A percentile compares a stretch with the other conserved stretches of the same genome.
These are phyloP conservation scores for Palythoa grandiflora DNA, from an alignment of 92 coral and sea anemone genomes.

Conservation along the genomic window DNA sequence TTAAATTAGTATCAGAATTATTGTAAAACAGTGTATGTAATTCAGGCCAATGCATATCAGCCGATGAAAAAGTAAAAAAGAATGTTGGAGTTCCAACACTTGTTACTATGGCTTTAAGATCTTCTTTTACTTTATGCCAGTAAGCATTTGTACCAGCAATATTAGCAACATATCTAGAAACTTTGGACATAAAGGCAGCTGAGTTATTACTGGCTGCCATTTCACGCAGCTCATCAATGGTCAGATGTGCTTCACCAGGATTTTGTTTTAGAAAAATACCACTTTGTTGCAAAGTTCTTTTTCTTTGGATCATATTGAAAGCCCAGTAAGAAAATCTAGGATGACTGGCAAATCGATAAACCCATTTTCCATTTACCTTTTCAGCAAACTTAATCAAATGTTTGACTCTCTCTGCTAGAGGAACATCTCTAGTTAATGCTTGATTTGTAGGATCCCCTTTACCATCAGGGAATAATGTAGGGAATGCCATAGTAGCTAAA, in stretches of 20 bases:
- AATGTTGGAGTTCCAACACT: too few species aligned
- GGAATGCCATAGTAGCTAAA: neutral
- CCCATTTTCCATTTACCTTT: slow-evolving; percentile 8
- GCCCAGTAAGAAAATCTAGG: slow-evolving; percentile 10
- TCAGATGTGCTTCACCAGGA: neutral
- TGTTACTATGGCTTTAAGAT: too few species aligned
- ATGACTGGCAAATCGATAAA: slow-evolving; percentile 11
- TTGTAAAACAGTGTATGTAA: too few species aligned
- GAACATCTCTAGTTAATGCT: neutral
- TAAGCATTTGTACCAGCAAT: too few species aligned
- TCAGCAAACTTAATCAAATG: neutral
- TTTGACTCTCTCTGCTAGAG: neutral
- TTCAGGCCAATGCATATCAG: too few species aligned
- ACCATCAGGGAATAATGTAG: neutral
- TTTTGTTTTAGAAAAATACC: slow-evolving; percentile 7
- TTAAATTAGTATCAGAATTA: too few species aligned
- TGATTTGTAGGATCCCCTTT: neutral
- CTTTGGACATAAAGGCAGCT: neutral
- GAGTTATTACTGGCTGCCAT: slow-evolving; percentile 9
- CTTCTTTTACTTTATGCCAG: too few species aligned
- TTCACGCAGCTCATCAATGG: slow-evolving; percentile 13
- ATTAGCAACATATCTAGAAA: neutral
- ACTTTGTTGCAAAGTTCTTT: slow-evolving; percentile 10
- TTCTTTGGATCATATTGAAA: slow-evolving; percentile 44
- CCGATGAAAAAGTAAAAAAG: too few species aligned